Evolutionary conservation across 2,113 vertebrate species (phyloP), one percentile per base, ranked within the genome.

Genomic region (Brienomyrus brachyistius): DNA sequence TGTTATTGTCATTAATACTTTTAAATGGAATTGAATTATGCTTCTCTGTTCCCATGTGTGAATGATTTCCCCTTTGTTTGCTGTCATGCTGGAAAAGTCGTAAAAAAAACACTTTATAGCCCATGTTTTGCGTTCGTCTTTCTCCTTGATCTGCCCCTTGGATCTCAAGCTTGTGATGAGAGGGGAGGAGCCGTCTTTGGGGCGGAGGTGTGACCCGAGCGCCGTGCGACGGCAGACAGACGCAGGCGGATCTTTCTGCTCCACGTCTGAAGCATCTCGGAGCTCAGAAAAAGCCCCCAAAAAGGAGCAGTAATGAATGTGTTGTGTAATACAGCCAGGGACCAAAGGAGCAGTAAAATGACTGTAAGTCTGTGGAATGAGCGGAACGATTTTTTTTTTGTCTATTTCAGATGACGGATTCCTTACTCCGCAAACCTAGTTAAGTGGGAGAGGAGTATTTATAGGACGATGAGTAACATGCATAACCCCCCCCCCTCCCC

Each of bases 31-130:
- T 70, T n/a, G n/a, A 66, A 11, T 27, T 31, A 27, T 70, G 59
- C 91, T 3, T 91, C 90, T 86, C 91, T 91, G 89, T 91, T 9
- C 89, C 91, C 89, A 90, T 91, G 91, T 94, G 31, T 43, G 74
- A 77, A 27, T 70, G n/a, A 70, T 27, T 31, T 27, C 23, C 59
- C 59, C 23, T 2, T 66, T 70, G n/a, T 70, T 70, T 70, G n/a
- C 62, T 70, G 62, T 70, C 10, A 31, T 70, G 10, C 62, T 70
- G 62, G 62, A 70, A 70, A 70, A 27, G 62, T 70, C 27, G 10
- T 31, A 70, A 70, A 13, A 62, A 56, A 66, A 27, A 27, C 11
- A 27, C 62, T 70, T 70, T 11, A 1, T 70, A 27, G 62, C 62
- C n/a, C 3, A 31, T 70, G 62, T 70, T 66, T 66, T 70, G 62